Evolutionary conservation across 2,888 invertebrate species (phyloP).

Genomic region (Drosophila ustulata): DNA sequence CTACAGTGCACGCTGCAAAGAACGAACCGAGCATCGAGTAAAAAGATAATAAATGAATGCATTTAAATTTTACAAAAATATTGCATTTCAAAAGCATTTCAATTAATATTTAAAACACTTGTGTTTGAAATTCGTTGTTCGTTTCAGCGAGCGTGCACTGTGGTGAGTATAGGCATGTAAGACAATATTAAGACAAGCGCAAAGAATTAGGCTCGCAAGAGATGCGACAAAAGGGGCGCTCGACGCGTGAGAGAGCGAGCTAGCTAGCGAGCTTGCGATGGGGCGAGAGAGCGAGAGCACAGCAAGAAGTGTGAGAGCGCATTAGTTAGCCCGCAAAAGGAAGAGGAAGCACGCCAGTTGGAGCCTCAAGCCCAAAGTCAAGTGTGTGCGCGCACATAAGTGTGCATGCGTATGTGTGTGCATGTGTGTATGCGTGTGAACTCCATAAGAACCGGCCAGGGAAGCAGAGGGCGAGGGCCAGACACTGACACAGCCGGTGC

Average conservation of each 20-base stretch:
- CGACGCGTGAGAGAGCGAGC: slow-evolving; percentile 1
- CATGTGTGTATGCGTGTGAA: slow-evolving; percentile 39
- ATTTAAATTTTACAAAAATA: too few relatives aligned
- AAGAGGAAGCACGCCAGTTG: slow-evolving; percentile 41
- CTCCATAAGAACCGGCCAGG: slow-evolving; percentile 63
- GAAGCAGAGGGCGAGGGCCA: slow-evolving; percentile 43
- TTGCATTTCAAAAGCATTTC: too few relatives aligned
- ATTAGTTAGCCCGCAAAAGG: slow-evolving; percentile 21
- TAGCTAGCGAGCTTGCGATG: neutral
- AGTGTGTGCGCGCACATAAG: slow-evolving; percentile 32
- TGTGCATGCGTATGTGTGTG: slow-evolving; percentile 13
- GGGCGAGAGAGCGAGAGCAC: slow-evolving; percentile 2
- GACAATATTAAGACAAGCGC: slow-evolving; percentile 53
- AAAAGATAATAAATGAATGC: too few relatives aligned
- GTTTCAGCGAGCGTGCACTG: neutral
- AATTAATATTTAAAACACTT: too few relatives aligned
- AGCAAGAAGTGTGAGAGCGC: slow-evolving; percentile 8
- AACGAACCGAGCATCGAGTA: neutral
- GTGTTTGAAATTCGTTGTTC: neutral
- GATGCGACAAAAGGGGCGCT: slow-evolving; percentile 48
- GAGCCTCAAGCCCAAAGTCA: slow-evolving; percentile 55
- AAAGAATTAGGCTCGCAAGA: slow-evolving; percentile 54
- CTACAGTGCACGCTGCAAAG: neutral
- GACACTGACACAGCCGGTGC: slow-evolving; percentile 25
- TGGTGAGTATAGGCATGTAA: slow-evolving; percentile 20